Evolutionary conservation across 92 coral and sea anemone species (phyloP).

Genomic region (Siderastrea siderea): DNA sequence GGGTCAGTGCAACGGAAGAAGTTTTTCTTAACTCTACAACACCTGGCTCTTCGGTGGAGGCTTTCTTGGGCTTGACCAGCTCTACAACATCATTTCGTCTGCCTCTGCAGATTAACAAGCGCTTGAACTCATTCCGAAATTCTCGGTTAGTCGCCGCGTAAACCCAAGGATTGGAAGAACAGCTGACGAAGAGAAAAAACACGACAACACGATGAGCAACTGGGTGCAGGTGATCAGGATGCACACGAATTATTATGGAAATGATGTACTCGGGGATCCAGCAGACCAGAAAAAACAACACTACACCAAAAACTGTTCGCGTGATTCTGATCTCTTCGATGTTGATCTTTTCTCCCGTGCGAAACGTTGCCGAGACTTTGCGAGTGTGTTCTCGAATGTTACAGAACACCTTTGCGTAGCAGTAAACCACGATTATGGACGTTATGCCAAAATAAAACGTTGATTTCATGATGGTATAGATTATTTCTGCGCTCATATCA

Average conservation of each 20-base stretch:
- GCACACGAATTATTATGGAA: slow-evolving; percentile 17
- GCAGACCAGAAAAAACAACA: slow-evolving; percentile 24
- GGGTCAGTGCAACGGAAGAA: too few species aligned
- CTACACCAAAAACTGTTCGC: slow-evolving; percentile 22
- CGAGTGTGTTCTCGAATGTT: slow-evolving; percentile 35
- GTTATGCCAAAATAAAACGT: slow-evolving; percentile 18
- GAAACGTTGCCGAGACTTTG: background rate
- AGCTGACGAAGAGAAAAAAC: slow-evolving; percentile 17
- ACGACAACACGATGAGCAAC: background rate
- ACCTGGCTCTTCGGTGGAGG: background rate
- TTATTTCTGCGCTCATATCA: background rate
- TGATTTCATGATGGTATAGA: slow-evolving; percentile 5
- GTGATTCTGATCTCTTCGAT: slow-evolving; percentile 23
- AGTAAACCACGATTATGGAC: slow-evolving; percentile 14
- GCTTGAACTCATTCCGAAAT: slow-evolving; percentile 11
- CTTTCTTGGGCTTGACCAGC: background rate
- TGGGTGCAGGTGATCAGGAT: background rate
- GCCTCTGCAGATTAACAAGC: slow-evolving; percentile 20
- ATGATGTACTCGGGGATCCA: slow-evolving; percentile 47
- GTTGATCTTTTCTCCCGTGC: slow-evolving; percentile 1
- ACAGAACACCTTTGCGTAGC: slow-evolving; percentile 31
- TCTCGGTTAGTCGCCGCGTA: slow-evolving; percentile 24
- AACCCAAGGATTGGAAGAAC: slow-evolving; percentile 19
- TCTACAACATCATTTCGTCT: background rate
- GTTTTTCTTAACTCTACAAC: background rate